These are phyloP conservation scores for Hesperophylax magnus DNA, from an alignment of 1,140 invertebrate species.

Conservation along the genomic window DNA sequence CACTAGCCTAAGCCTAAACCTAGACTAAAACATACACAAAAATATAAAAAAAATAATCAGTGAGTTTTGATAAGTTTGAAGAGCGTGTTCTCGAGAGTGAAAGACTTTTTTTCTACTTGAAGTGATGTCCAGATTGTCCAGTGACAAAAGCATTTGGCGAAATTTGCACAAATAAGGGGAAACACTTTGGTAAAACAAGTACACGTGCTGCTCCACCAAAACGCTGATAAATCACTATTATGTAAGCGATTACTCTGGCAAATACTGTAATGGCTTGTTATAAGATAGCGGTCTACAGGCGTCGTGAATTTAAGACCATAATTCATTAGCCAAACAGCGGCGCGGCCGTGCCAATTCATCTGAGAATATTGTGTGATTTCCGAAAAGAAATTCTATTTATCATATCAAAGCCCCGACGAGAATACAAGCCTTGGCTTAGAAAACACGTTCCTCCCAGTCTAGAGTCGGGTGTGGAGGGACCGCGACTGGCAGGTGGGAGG, in stretches of 20 bases:
- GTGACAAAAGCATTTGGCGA: neutral
- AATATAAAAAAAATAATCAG: constrained; percentile 30
- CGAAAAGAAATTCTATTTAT: constrained; percentile 53
- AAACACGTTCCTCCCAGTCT: constrained; percentile 24
- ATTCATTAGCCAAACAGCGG: constrained; percentile 53
- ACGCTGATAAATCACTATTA: constrained; percentile 40
- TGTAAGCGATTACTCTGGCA: constrained; percentile 36
- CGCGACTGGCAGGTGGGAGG: neutral
- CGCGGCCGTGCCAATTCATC: constrained; percentile 42
- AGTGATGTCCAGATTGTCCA: neutral
- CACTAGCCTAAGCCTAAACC: neutral
- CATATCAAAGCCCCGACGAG: constrained; percentile 46
- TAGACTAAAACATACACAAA: constrained; percentile 10
- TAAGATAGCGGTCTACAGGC: constrained; percentile 35
- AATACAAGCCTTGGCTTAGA: constrained; percentile 46
- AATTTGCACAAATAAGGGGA: constrained; percentile 15
- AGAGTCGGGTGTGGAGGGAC: too few species aligned
- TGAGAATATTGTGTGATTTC: constrained; percentile 55
- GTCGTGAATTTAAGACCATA: constrained; percentile 38
- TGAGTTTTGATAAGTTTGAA: neutral
- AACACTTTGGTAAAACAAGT: constrained; percentile 15
- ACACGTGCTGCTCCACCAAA: constrained; percentile 26
- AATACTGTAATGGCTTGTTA: constrained; percentile 37
- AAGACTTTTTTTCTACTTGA: neutral
- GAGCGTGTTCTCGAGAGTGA: neutral